Evolutionary conservation across 1,140 invertebrate species (phyloP).

Genomic region (Micrasema longulum): DNA sequence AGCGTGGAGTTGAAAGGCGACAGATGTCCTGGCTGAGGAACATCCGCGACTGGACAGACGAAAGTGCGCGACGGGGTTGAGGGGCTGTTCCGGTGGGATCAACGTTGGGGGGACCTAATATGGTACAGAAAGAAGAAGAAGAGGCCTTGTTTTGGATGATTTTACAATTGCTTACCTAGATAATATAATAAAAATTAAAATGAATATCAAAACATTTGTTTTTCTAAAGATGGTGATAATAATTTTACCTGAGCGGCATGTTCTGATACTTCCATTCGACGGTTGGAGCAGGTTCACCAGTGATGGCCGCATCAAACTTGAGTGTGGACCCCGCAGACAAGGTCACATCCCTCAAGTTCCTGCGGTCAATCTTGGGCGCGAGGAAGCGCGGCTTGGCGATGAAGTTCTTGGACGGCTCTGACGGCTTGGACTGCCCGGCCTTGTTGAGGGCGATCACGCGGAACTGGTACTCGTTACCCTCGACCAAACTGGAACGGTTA

Average conservation of each 20-base stretch:
- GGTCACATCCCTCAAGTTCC: constrained; percentile 88
- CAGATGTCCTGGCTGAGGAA: too few species aligned
- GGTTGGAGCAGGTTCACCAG: constrained; percentile 90
- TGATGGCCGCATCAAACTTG: constrained; percentile 92
- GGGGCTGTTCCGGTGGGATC: too few species aligned
- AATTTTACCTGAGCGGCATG: constrained; percentile 61
- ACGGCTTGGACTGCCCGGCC: constrained; percentile 90
- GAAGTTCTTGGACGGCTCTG: constrained; percentile 88
- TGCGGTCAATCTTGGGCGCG: constrained; percentile 94
- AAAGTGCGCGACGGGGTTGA: too few species aligned
- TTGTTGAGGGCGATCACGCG: constrained; percentile 96
- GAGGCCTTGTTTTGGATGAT: too few species aligned
- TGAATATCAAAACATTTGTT: not conserved
- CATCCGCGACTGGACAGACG: too few species aligned
- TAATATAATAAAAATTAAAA: too few species aligned
- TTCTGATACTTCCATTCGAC: constrained; percentile 85
- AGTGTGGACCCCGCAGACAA: constrained; percentile 91
- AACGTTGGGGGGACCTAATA: too few species aligned
- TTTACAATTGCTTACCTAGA: too few species aligned
- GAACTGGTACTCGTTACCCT: constrained; percentile 99
- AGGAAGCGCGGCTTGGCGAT: constrained; percentile 92
- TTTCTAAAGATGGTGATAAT: not conserved
- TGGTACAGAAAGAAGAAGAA: too few species aligned
- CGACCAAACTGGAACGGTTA: constrained; percentile 74
- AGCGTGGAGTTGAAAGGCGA: too few species aligned